A percentile compares a stretch with the other conserved stretches of the same genome.
Conservation (phyloP, 2,113 vertebrate genomes). For the Taxidea taxus region DNA sequence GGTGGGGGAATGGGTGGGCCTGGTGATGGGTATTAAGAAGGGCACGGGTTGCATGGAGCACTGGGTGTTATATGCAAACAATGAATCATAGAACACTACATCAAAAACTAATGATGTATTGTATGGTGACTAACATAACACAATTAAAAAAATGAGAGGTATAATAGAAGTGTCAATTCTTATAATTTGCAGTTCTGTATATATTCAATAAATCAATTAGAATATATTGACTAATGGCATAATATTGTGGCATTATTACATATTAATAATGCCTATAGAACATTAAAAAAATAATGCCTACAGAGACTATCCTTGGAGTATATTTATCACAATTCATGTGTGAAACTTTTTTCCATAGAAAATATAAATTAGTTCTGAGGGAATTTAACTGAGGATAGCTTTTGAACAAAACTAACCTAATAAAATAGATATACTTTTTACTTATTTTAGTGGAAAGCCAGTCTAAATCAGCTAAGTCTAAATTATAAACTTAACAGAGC, state of each 20-base stretch:
- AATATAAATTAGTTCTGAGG: neutral
- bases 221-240: neutral
- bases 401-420: neutral
- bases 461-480: neutral
- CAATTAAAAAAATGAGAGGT: neutral
- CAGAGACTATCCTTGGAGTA: neutral
- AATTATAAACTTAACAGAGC: neutral
- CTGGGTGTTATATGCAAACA: too few relatives aligned
- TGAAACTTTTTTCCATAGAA: neutral
- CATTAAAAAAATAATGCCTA: neutral
- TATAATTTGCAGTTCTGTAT: neutral
- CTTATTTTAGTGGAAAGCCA: neutral
- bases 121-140: too few relatives aligned
- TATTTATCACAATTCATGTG: neutral
- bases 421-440: neutral
- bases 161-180: neutral
- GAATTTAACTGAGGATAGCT: neutral
- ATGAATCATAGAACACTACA: too few relatives aligned
- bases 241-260: neutral
- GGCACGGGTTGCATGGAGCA: too few relatives aligned
- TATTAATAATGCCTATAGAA: neutral
- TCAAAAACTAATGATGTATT: too few relatives aligned
- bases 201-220: neutral
- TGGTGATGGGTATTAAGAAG: too few relatives aligned
- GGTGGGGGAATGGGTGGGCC: too few relatives aligned